A percentile compares a stretch with the other conserved stretches of the same genome.
phyloP scores from a whole-genome alignment of 2,888 invertebrate genomes.

The Drosophila testacea region DNA sequence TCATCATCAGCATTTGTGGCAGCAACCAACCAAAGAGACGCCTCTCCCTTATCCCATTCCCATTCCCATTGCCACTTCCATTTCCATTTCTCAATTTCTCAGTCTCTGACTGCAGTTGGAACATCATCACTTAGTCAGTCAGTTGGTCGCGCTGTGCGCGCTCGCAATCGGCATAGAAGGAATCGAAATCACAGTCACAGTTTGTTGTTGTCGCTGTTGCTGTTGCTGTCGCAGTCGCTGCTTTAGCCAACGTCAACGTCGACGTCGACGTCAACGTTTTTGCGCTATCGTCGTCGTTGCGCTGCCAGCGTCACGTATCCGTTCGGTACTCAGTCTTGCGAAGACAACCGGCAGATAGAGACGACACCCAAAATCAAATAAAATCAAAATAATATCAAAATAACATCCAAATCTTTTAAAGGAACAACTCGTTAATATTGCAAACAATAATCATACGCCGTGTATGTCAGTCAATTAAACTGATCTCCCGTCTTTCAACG shows the following conservation, averaged over 20 bases:
- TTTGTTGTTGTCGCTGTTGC: slow-evolving; percentile 23
- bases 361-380: slow-evolving; percentile 69
- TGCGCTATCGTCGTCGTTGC: slow-evolving; percentile 66
- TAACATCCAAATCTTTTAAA: neutral
- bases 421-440: slow-evolving; percentile 15
- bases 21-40: slow-evolving; percentile 57
- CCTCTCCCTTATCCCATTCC: slow-evolving; percentile 26
- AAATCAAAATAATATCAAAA: slow-evolving; percentile 7
- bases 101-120: slow-evolving; percentile 32
- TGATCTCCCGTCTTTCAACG: slow-evolving; percentile 1
- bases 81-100: slow-evolving; percentile 22
- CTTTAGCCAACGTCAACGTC: slow-evolving; percentile 21
- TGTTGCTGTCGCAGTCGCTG: slow-evolving; percentile 16
- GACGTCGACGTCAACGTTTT: slow-evolving; percentile 35
- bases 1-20: slow-evolving; percentile 19
- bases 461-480: slow-evolving; percentile 31
- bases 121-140: slow-evolving; percentile 70
- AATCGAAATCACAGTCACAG: slow-evolving; percentile 41
- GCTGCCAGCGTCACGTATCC: slow-evolving; percentile 71
- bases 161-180: slow-evolving; percentile 51
- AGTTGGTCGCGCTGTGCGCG: slow-evolving; percentile 67
- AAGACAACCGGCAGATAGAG: slow-evolving; percentile 85
- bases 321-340: slow-evolving; percentile 82
- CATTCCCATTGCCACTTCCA: slow-evolving; percentile 10
- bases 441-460: slow-evolving; percentile 60